Conservation (phyloP, 2,113 vertebrate genomes). For the Aspidoscelis tigris region DNA sequence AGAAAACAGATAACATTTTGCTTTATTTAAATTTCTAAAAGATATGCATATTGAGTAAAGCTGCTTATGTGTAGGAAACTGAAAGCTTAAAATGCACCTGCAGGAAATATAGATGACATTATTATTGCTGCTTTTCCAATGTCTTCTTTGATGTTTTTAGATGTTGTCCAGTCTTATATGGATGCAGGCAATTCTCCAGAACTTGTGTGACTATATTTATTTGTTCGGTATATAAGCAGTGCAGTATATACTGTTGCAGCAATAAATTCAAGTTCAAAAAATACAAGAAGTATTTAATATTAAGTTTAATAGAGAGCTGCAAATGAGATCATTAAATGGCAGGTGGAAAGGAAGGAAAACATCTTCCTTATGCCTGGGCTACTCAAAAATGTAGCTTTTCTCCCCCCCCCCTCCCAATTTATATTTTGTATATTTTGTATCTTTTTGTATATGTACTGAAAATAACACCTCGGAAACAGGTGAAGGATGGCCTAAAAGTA, state of each 20-base stretch:
- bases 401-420: too few species aligned
- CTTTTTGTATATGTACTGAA: too few species aligned
- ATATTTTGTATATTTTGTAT: too few species aligned
- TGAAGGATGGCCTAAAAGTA: too few species aligned
- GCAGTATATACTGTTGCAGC: not conserved
- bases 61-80: not conserved
- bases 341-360: not conserved
- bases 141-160: not conserved
- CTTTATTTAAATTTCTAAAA: slow-evolving; percentile 8
- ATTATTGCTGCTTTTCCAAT: not conserved
- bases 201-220: slow-evolving; percentile 7
- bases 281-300: slow-evolving; percentile 10
- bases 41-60: not conserved
- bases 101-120: not conserved
- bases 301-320: not conserved
- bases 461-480: too few species aligned
- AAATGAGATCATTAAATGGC: not conserved
- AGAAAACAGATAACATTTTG: not conserved
- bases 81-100: fast-evolving
- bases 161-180: not conserved
- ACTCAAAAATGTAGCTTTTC: too few species aligned
- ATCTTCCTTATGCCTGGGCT: too few species aligned
- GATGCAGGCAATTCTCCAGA: not conserved
- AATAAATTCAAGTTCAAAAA: not conserved
- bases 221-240: slow-evolving; percentile 25